Conservation (phyloP, 2,797 vertebrate species). For the Pterois miles region DNA sequence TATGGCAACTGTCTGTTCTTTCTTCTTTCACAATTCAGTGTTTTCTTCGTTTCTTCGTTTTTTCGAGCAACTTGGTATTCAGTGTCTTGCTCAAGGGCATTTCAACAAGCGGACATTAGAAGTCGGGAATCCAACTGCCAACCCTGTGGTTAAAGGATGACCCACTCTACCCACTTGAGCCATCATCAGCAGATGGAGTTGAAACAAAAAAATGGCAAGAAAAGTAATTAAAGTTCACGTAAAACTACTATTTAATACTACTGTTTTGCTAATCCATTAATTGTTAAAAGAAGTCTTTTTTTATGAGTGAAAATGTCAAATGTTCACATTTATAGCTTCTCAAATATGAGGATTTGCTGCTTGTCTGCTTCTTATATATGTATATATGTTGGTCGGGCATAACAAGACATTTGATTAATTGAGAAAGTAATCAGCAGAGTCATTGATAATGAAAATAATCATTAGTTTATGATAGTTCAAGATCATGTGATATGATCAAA, state of each 20-base stretch:
- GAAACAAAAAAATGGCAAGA: neutral
- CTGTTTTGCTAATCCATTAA: neutral
- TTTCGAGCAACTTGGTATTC: neutral
- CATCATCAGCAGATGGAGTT: neutral
- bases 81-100: no score
- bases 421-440: neutral
- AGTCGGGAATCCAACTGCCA: no score
- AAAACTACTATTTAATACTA: no score
- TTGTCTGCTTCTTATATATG: neutral
- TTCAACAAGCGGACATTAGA: no score
- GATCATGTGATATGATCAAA: neutral
- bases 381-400: neutral
- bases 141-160: no score
- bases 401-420: neutral
- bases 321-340: neutral
- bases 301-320: neutral
- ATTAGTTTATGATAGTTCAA: no score
- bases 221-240: neutral
- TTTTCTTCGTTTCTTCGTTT: neutral
- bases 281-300: neutral
- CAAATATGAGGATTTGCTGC: neutral
- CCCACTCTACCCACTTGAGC: no score
- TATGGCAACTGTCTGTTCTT: neutral
- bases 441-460: neutral
- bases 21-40: no score